Conservation (phyloP, 2,113 vertebrate genomes). For the Triplophysa tibetana region DNA sequence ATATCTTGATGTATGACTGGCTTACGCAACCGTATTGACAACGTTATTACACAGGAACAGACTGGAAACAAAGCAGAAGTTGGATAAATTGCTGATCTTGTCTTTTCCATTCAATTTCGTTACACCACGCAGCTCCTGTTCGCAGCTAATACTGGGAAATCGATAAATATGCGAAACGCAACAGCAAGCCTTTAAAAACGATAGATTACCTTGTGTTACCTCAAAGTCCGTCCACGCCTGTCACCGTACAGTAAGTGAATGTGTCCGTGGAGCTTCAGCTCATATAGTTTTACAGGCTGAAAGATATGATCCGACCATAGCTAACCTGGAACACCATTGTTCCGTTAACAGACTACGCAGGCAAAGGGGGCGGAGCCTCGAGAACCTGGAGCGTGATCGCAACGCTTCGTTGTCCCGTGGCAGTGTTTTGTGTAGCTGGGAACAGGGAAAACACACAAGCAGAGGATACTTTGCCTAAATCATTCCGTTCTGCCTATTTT, state of each 20-base stretch:
- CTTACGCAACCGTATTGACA: background rate
- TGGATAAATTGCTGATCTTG: no score
- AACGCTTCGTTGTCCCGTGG: background rate
- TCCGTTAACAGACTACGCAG: slow-evolving; percentile 38
- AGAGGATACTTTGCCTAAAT: background rate
- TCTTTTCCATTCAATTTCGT: background rate
- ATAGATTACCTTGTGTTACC: slow-evolving; percentile 17
- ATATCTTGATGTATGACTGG: background rate
- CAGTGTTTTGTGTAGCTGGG: background rate
- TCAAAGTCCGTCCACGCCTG: background rate
- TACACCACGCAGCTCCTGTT: background rate
- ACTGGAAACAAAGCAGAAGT: background rate
- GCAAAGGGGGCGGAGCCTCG: slow-evolving; percentile 8
- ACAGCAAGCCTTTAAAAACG: background rate
- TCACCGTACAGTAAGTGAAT: background rate
- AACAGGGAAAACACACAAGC: background rate
- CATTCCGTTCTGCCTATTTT: no score
- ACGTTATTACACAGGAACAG: background rate
- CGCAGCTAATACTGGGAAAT: background rate
- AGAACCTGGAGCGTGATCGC: background rate
- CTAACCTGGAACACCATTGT: slow-evolving; percentile 14
- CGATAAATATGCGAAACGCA: background rate
- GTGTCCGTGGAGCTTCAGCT: background rate
- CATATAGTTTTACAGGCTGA: background rate
- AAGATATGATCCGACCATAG: background rate